phyloP scores from a whole-genome alignment of 2,113 vertebrate genomes.

The Tragelaphus imberbis region DNA sequence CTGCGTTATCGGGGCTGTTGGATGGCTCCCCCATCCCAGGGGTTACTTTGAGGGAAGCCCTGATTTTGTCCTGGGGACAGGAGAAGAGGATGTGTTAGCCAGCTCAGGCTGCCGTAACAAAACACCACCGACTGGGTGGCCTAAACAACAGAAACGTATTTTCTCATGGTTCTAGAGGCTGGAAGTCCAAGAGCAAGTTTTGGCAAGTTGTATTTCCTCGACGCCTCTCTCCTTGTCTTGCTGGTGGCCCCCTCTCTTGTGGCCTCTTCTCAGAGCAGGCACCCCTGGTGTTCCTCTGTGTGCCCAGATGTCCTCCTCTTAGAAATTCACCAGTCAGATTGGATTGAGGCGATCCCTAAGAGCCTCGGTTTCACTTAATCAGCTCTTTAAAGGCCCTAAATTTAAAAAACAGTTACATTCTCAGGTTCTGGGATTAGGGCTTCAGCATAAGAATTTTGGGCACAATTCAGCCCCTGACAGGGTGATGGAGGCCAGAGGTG shows the following conservation, averaged over 20 bases:
- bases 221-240: background rate
- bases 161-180: background rate
- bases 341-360: background rate
- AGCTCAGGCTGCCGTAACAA: background rate
- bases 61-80: background rate
- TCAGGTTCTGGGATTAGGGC: background rate
- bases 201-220: background rate
- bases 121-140: accelerated
- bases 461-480: background rate
- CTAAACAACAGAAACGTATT: background rate
- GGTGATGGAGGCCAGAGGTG: background rate
- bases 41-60: background rate
- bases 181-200: background rate
- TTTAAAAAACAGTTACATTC: background rate
- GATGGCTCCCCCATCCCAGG: too few species aligned
- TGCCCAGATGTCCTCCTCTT: background rate
- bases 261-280: background rate
- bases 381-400: background rate
- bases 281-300: background rate
- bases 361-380: background rate
- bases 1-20: background rate
- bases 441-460: background rate
- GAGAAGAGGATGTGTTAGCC: background rate
- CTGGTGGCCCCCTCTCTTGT: background rate
- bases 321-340: background rate